phyloP scores from a whole-genome alignment of 2,888 invertebrate genomes.

The Trissolcus brochymenae region DNA sequence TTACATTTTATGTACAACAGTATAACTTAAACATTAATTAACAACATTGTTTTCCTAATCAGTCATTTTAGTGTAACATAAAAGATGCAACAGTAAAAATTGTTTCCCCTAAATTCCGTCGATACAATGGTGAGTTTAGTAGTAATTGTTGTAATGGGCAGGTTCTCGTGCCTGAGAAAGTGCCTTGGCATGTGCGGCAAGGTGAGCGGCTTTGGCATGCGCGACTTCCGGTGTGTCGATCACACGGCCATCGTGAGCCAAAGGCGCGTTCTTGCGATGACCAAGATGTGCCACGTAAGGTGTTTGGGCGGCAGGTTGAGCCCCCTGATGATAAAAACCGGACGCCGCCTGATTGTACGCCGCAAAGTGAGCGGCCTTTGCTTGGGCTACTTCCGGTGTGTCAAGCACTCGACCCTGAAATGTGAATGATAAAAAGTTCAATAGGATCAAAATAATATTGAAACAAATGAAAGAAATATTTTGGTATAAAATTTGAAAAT shows the following conservation, averaged over 20 bases:
- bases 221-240: conserved; percentile 69
- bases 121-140: neutral
- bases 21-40: neutral
- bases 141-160: conserved; percentile 40
- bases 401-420: conserved; percentile 67
- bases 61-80: neutral
- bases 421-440: too few relatives aligned
- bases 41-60: neutral
- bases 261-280: conserved; percentile 60
- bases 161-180: conserved; percentile 38
- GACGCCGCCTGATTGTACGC: conserved; percentile 64
- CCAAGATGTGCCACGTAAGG: conserved; percentile 16
- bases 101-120: neutral
- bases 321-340: conserved; percentile 19
- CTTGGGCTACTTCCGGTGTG: conserved; percentile 71
- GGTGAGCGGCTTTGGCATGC: conserved; percentile 67
- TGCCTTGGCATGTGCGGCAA: conserved; percentile 54
- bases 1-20: neutral
- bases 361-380: conserved; percentile 69
- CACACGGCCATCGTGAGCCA: conserved; percentile 65
- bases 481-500: neutral
- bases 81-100: neutral
- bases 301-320: conserved; percentile 6
- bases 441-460: too few relatives aligned
- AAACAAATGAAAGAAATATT: neutral